Percentiles rank a stretch among this genome's conserved stretches.
phyloP scores from a whole-genome alignment of 2,113 vertebrate species.

The Pteronura brasiliensis region DNA sequence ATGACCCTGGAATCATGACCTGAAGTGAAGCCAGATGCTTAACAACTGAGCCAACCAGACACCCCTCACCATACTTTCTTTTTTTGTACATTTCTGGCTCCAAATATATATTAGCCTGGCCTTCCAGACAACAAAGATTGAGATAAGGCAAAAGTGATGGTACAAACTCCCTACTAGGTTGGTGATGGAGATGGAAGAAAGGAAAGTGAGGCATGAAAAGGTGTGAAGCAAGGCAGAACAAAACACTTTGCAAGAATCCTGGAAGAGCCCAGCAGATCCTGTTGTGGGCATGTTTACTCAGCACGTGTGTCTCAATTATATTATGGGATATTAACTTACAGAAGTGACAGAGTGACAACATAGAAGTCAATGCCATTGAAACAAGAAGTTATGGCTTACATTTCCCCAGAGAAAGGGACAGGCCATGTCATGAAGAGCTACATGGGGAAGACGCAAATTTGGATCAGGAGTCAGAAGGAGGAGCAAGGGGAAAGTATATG shows the following conservation, averaged over 20 bases:
- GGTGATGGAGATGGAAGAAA: too few relatives aligned
- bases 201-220: too few relatives aligned
- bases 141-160: background rate
- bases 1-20: too few relatives aligned
- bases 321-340: background rate
- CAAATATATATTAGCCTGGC: background rate
- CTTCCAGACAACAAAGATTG: background rate
- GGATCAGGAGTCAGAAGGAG: too few relatives aligned
- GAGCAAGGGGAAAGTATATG: too few relatives aligned
- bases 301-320: background rate
- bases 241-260: background rate
- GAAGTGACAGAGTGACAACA: background rate
- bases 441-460: too few relatives aligned
- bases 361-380: background rate
- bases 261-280: background rate
- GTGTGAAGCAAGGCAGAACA: background rate
- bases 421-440: too few relatives aligned
- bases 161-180: accelerated
- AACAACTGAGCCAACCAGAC: too few relatives aligned
- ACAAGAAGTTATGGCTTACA: background rate
- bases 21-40: too few relatives aligned
- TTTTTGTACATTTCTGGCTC: background rate
- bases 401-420: background rate
- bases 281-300: background rate
- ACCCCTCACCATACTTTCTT: background rate